phyloP scores from a whole-genome alignment of 2,113 vertebrate species.

The Enhydra lutris region DNA sequence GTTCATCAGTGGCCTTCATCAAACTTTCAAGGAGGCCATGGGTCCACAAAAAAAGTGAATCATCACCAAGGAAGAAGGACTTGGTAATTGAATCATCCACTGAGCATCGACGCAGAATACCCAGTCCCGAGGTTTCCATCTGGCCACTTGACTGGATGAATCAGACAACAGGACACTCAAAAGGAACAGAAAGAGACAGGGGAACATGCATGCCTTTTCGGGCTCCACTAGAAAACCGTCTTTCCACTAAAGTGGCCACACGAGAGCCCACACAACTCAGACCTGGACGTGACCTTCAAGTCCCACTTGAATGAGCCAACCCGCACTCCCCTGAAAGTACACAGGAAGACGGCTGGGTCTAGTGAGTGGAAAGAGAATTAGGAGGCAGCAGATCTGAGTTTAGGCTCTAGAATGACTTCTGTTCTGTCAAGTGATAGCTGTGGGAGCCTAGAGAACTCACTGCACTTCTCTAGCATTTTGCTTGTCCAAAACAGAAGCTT shows the following conservation, averaged over 20 bases:
- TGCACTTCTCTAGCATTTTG: conserved; percentile 13
- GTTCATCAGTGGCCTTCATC: not conserved
- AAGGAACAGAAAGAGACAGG: not conserved
- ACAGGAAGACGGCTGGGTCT: not conserved
- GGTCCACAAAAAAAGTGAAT: not conserved
- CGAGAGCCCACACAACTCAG: not conserved
- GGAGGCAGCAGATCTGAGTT: not conserved
- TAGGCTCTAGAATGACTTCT: not conserved
- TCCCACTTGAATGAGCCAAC: not conserved
- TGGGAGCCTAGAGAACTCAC: not conserved
- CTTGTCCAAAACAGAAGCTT: not conserved
- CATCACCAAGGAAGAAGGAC: not conserved
- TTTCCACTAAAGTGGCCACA: not conserved
- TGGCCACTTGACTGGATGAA: not conserved
- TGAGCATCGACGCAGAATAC: not conserved
- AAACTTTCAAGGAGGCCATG: not conserved
- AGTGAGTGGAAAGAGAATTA: not conserved
- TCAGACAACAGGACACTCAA: not conserved
- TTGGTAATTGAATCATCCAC: not conserved
- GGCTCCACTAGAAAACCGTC: not conserved
- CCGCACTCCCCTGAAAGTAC: not conserved
- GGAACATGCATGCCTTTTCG: not conserved
- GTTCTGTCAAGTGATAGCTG: not conserved
- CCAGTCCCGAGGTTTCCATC: not conserved
- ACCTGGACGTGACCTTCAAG: not conserved